A percentile compares a stretch with the other conserved stretches of the same genome.
Conservation (phyloP, 2,888 invertebrate genomes). For the Melanotus villosus region DNA sequence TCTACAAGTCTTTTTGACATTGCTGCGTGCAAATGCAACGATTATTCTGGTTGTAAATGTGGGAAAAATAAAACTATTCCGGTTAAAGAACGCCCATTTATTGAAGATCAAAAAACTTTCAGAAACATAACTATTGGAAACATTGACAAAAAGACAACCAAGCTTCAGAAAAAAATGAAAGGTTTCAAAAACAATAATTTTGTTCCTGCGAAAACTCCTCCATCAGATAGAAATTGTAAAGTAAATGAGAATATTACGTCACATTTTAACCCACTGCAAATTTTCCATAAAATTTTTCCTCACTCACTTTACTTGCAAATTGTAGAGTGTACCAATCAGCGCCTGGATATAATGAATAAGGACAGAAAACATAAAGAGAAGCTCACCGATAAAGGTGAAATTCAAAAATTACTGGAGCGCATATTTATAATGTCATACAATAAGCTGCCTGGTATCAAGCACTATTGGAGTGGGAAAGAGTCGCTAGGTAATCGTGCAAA, state of each 20-base stretch:
- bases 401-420: slow-evolving; percentile 15
- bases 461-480: slow-evolving; percentile 21
- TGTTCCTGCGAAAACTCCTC: too few relatives aligned
- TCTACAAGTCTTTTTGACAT: neutral
- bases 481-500: slow-evolving; percentile 17
- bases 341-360: slow-evolving; percentile 29
- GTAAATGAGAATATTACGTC: neutral
- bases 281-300: slow-evolving; percentile 32
- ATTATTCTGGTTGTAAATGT: neutral
- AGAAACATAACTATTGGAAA: neutral
- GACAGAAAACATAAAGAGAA: slow-evolving; percentile 26
- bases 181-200: neutral
- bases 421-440: slow-evolving; percentile 24
- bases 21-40: neutral
- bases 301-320: slow-evolving; percentile 32
- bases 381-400: slow-evolving; percentile 22
- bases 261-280: slow-evolving; percentile 29
- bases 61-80: too few relatives aligned
- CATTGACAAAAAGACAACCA: neutral
- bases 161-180: neutral
- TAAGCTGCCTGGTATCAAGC: slow-evolving; percentile 17
- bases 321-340: slow-evolving; percentile 26
- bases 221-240: too few relatives aligned
- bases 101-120: neutral
- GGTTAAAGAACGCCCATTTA: neutral